These are phyloP conservation scores for Pitangus sulphuratus DNA, from an alignment of 2,797 vertebrate species.

Conservation along the genomic window DNA sequence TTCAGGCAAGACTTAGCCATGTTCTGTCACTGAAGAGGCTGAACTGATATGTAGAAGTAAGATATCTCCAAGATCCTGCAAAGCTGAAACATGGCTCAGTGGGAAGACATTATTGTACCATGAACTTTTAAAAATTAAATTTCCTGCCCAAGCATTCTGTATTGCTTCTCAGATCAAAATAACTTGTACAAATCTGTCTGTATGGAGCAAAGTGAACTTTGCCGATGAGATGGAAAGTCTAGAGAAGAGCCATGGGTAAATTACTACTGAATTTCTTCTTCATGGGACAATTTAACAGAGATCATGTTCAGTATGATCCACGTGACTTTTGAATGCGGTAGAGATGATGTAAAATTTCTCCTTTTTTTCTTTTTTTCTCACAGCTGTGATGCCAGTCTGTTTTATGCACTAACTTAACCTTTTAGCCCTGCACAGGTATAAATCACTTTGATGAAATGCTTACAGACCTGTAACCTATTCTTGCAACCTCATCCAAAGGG, in stretches of 20 bases:
- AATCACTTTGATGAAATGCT: not conserved
- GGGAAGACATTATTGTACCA: not conserved
- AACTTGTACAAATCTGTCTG: not conserved
- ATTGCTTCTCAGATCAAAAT: not conserved
- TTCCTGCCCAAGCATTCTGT: not conserved
- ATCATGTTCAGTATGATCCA: not conserved
- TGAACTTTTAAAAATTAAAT: not conserved
- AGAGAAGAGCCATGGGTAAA: not conserved
- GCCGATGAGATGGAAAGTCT: not conserved
- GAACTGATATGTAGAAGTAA: not conserved
- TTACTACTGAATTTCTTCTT: not conserved
- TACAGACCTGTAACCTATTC: not conserved
- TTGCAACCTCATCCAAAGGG: fast-evolving
- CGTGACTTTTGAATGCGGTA: not conserved
- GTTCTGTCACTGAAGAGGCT: not conserved
- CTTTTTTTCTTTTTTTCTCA: not conserved
- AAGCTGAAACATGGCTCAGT: not conserved
- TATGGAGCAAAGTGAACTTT: not conserved
- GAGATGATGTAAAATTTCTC: not conserved
- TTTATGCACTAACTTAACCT: not conserved
- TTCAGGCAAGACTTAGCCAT: not conserved
- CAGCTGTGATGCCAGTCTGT: not conserved
- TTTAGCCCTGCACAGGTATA: not conserved
- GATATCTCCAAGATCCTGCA: not conserved
- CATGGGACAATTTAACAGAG: not conserved